Base-by-base conservation (phyloP, 2,113 vertebrate species). In the Gallinago jamesoni region DNA sequence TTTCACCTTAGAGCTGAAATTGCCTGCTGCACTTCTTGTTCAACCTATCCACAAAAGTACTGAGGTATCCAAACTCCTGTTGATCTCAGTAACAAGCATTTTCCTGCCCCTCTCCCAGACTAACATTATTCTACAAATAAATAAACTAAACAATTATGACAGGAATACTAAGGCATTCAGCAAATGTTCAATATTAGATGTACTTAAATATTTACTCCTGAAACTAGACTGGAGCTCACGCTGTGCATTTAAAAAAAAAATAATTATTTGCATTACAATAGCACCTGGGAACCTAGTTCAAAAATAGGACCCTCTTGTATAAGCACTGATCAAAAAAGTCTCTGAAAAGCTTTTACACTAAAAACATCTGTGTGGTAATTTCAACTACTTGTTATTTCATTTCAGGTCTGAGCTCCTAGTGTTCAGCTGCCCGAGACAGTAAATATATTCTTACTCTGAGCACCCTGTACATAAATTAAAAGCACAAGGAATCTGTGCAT, bases 201-300 rank as follows among this genome's bases (percentile, higher is more conserved):
- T 79, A 87, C 67, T 94, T 92, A 93, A 95, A 96, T 96, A 94
- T 96, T 96, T 94, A 95, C 78, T 96, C 81, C 81, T 89, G 84
- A 75, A 97, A 76, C 74, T 89, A 84, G 33, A 16, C 10, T 68
- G 73, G 27, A 85, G 37, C 74, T 89, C 87, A 73, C 39, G 78
- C 27, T 22, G 7, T 53, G 48, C 48, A n/a, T 69, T 77, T 13
- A 6, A 48, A 48, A 3, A 84, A 84, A 22, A 48, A 66, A 33
- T 1, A n/a, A 62, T 50, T 39, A 93, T 91, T 95, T 91, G 66
- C 69, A 84, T 84, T 90, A 67, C 53, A 77, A 45, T 16, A 94
- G 47, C 86, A 96, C 86, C 91, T 94, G 93, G 73, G 81, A 96
- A 68, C 81, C 47, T 45, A 72, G 69, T 48, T 48, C 77, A 91